phyloP scores from a whole-genome alignment of 2,888 invertebrate genomes.

The Eupeodes luniger region DNA sequence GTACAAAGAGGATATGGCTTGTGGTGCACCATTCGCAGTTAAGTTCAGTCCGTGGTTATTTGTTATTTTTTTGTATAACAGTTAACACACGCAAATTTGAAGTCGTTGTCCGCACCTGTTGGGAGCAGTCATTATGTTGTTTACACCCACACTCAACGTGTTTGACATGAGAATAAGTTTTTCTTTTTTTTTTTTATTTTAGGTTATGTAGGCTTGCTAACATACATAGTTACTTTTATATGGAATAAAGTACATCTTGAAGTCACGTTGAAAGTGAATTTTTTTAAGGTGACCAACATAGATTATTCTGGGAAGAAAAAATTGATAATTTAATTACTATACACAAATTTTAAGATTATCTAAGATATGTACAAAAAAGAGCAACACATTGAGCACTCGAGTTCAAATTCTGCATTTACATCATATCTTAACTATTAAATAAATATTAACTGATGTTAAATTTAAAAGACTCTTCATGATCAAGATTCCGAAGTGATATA shows the following conservation, averaged over 20 bases:
- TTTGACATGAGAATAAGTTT: conserved; percentile 44
- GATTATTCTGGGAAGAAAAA: background rate
- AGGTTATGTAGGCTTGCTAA: conserved; percentile 45
- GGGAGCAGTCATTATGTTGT: conserved; percentile 74
- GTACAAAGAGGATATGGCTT: conserved; percentile 51
- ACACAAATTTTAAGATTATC: too few species aligned
- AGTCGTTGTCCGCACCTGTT: conserved; percentile 70
- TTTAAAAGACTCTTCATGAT: too few species aligned
- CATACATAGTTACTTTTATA: background rate
- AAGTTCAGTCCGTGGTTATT: background rate
- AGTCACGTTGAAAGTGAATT: conserved; percentile 23
- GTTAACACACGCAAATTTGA: conserved; percentile 71
- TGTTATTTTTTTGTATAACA: conserved; percentile 42
- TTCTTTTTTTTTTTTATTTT: conserved; percentile 3
- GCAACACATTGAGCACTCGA: too few species aligned
- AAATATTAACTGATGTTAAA: too few species aligned
- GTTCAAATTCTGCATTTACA: too few species aligned
- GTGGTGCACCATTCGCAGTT: conserved; percentile 38
- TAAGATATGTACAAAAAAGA: too few species aligned
- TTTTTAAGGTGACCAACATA: conserved; percentile 1
- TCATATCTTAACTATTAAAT: too few species aligned
- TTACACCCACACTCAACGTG: conserved; percentile 59
- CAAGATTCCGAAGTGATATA: too few species aligned
- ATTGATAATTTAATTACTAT: too few species aligned
- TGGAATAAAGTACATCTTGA: background rate